Percentiles rank a stretch among this genome's conserved stretches.
These are phyloP conservation scores for Orius laevigatus DNA, from an alignment of 1,140 invertebrate genomes.

Conservation along the genomic window DNA sequence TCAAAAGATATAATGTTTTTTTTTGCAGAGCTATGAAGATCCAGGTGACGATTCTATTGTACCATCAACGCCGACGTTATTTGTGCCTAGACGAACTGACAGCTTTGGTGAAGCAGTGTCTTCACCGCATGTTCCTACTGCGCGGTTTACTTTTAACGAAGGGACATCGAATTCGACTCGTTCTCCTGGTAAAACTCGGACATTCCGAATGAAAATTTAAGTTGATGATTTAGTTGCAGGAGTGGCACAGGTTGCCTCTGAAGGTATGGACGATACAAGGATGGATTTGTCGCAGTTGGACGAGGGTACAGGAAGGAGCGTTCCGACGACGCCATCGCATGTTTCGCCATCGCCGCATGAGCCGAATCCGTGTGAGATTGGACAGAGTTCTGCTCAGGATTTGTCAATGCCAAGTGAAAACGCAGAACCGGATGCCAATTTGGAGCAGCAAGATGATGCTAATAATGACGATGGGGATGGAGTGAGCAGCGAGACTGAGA, in stretches of 20 bases:
- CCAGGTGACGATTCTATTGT: slow-evolving; percentile 76
- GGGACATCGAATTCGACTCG: slow-evolving; percentile 16
- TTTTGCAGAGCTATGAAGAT: slow-evolving; percentile 36
- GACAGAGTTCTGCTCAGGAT: neutral
- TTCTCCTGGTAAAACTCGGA: neutral
- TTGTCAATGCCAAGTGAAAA: neutral
- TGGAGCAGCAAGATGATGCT: slow-evolving; percentile 14
- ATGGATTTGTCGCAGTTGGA: slow-evolving; percentile 54
- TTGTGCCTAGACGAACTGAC: slow-evolving; percentile 64
- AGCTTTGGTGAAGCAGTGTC: slow-evolving; percentile 85
- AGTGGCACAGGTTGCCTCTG: slow-evolving; percentile 33
- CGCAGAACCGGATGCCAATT: neutral
- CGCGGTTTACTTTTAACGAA: slow-evolving; percentile 52
- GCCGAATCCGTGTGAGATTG: neutral
- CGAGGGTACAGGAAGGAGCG: slow-evolving; percentile 44
- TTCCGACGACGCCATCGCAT: slow-evolving; percentile 54
- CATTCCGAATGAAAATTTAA: neutral
- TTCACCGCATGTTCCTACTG: slow-evolving; percentile 59
- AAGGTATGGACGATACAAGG: slow-evolving; percentile 58
- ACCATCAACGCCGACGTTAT: slow-evolving; percentile 75
- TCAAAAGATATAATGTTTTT: neutral
- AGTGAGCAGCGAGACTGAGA: slow-evolving; percentile 43
- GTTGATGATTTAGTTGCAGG: slow-evolving; percentile 17
- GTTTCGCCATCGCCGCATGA: slow-evolving; percentile 34
- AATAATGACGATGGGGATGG: slow-evolving; percentile 15